Evolutionary conservation across 2,113 vertebrate species (phyloP), one percentile per base, ranked within the genome.

Genomic region (Macroglossus sobrinus): DNA sequence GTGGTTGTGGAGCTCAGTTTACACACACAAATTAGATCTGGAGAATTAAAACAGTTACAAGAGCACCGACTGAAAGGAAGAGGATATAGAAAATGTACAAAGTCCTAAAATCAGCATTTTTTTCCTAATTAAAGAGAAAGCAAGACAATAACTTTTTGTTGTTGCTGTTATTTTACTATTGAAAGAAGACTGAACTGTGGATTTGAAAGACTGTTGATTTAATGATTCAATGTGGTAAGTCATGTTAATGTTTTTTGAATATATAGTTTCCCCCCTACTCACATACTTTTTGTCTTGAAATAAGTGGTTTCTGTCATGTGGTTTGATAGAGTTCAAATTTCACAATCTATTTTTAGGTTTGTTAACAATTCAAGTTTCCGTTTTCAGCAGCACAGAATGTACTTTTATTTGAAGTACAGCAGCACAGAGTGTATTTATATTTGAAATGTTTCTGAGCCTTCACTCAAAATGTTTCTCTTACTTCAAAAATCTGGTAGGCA

Each of bases 301-400:
- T 74, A 86, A 91, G 19, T 57, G 18, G 3, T 47, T 92, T 92
- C 43, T 85, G 47, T 87, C 66, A 59, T 45, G 38, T 71, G 86
- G 53, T 33, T 86, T 45, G 81, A 74, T 93, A 24, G 0, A 7
- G 53, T 24, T 81, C 53, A 81, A 6, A 38, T 91, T 89, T 79
- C 61, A 90, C 10, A 72, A 2, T 88, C 76, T 84, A 75, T 94
- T 96, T 96, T 95, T 69, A 76, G 71, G 71, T 47, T 84, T 95
- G 84, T 72, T 94, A 89, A 94, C 89, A 84, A 50, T 43, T 80
- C 15, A 3, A n/a, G 16, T 95, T 85, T 96, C 92, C 69, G 24
- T 89, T 72, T 50, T 79, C 59, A 74, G 15, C 9, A 26, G 89
- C 21, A 96, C 90, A 66, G 69, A 92, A 50, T 89, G 95, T 91